phyloP scores from a whole-genome alignment of 2,888 invertebrate species.

The Hecatera dysodea region DNA sequence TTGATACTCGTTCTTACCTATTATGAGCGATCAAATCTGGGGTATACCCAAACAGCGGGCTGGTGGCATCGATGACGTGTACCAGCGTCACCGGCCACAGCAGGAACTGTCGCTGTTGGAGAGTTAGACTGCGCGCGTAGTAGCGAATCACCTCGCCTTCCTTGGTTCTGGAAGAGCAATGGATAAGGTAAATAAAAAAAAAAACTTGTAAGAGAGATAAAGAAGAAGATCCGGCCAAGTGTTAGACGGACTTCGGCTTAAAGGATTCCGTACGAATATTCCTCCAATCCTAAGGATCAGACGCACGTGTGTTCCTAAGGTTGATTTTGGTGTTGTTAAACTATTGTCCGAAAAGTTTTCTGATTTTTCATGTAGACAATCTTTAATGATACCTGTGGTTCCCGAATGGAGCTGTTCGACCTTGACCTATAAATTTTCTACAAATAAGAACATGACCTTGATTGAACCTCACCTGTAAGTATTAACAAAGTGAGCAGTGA shows the following conservation, averaged over 20 bases:
- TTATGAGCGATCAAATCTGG: conserved; percentile 93
- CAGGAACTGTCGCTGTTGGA: conserved; percentile 88
- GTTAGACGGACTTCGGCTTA: too few species aligned
- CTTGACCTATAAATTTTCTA: too few species aligned
- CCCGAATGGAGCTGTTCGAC: too few species aligned
- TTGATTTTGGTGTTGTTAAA: too few species aligned
- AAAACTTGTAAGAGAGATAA: neutral
- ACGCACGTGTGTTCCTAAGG: too few species aligned
- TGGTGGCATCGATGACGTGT: conserved; percentile 94
- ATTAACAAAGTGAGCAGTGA: conserved; percentile 91
- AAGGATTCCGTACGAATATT: too few species aligned
- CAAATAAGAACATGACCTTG: too few species aligned
- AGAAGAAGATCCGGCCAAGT: too few species aligned
- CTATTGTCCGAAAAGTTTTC: too few species aligned
- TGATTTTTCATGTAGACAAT: too few species aligned
- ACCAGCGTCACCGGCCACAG: conserved; percentile 97
- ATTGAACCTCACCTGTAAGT: conserved; percentile 77
- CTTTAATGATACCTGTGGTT: too few species aligned
- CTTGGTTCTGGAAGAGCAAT: conserved; percentile 76
- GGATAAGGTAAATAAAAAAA: neutral
- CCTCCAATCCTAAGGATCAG: too few species aligned
- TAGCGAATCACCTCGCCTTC: conserved; percentile 86
- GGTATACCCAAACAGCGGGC: conserved; percentile 94
- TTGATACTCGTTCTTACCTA: conserved; percentile 77
- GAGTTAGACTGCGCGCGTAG: conserved; percentile 77